Base-by-base conservation (phyloP, 1,140 invertebrate genomes). In the Oncopeltus fasciatus region DNA sequence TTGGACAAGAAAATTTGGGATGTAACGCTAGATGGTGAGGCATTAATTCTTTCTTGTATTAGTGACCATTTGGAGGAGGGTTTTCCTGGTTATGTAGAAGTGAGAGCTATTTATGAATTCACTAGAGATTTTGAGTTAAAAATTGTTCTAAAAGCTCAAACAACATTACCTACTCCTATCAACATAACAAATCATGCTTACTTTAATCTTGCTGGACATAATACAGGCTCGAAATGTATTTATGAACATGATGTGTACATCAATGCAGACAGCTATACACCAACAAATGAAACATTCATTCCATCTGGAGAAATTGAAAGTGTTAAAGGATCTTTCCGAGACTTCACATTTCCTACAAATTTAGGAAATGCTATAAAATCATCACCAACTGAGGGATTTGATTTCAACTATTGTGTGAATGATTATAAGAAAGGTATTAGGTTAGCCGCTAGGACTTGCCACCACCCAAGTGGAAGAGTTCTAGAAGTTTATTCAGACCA, bases 151-250 rank as follows among this genome's bases (percentile, higher is more conserved):
- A 77, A 78, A 61, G 87, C 90, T 0, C 81, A 77, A 5, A 82
- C 85, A 0, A 85, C 81, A 0, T 87, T 87, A 70, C 77, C 85
- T 8, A 95, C 92, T 0, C 83, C 88, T 1, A 80, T 98, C 0
- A 96, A 94, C 73, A 74, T 97, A 44, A 91, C 92, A 0, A 95
- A 95, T 73, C 94, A 98, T 72, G 81, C 87, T 4, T 97, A 95
- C 72, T 96, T 96, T 71, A 98, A 98, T 75, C 74, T 98, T 31
- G 89, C 84, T 61, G 92, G 92, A 3, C 87, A 94, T 72, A 80
- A 57, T 29, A 65, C 71, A 57, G 78, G 76, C 2, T 68, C 73
- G 53, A 70, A 80, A n/a, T 82, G 82, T 66, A 66, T 90, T 1
- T 83, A 86, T 65, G 82, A 88, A 49, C 92, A 96, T 71, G 68